Evolutionary conservation across 2,113 vertebrate genomes (phyloP), one percentile per base, ranked within the genome.

Genomic region (Nothobranchius furzeri): DNA sequence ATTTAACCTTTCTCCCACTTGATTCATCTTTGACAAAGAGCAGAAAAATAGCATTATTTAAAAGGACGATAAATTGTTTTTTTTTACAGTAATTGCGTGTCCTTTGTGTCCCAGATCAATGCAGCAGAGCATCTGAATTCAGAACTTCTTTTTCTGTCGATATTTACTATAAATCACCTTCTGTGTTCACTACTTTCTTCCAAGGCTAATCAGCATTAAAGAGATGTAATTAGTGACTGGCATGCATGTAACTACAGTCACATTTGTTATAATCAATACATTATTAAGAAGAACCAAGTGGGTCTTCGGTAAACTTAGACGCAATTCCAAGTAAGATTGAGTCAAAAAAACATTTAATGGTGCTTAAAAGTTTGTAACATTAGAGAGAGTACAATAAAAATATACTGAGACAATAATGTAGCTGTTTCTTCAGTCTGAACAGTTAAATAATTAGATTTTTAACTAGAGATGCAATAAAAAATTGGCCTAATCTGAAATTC

Each of bases 41-140:
- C 36, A 25, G 50, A 71, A 81, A 55, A 85, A 85, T 66, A 73
- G 68, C 46, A 62, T 76, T 72, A 62, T 75, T 72, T 64, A 52
- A 10, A 80, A 65, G 70, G 73, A 66, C 46, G 46, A 46, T 63
- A 53, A 54, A 52, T 59, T n/a, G 13, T 61, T 73, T 83, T 61
- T 73, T 83, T 30, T 70, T 52, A 60, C 46, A 54, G 76, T 83
- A 83, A 89, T 85, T 87, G 69, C 68, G 47, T 52, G 69, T 76
- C 70, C 68, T 73, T 60, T 6, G 76, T 78, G 66, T 81, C 12
- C 72, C 15, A 48, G 73, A 89, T 89, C 89, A 78, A 85, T 88
- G 42, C 69, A 65, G 54, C 68, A 55, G 63, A 64, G 71, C 69
- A 47, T 68, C 20, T 58, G 54, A 76, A 60, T 70, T 73, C 59